Base-by-base conservation (phyloP, 1,140 invertebrate genomes). In the Neodiprion virginianus region DNA sequence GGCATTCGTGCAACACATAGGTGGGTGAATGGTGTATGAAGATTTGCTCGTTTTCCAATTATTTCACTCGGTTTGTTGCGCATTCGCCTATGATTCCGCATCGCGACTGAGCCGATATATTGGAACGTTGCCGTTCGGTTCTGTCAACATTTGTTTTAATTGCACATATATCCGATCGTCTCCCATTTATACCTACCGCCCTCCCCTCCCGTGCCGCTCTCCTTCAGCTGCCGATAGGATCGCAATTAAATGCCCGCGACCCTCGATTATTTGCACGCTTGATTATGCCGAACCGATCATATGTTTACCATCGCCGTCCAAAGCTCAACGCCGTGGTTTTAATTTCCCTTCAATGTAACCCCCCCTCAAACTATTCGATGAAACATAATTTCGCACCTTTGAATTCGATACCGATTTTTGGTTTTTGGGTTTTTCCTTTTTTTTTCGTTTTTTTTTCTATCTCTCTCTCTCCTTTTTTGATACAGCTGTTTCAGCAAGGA, bases 61-160 rank as follows among this genome's bases (percentile, higher is more conserved):
- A 61, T 61, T 61, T 61, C 53, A 61, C 53, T 61, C 53, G 53
- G 53, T 61, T 61, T 17, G 53, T 17, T 12, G 11, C 53, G 53
- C 11, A 17, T 14, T 17, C 53, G 53, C 53, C 11, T 40, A 40
- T 40, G 28, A 40, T 40, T 17, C 53, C 53, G 53, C 53, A 61
- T 12, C n/a, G 11, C n/a, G 53, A 61, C 11, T 40, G 5, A 61
- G 53, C 8, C 53, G 53, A 14, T 17, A 61, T 61, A 61, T 61
- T 61, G 53, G n/a, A 61, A 61, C 53, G 53, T 8, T 61, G 53
- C 53, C n/a, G 11, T 8, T 61, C 53, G n/a, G n/a, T 17, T 61
- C 53, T 61, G 53, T 61, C 53, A 61, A 61, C 53, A 61, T 61
- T 61, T 61, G 53, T 61, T 61, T 61, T 61, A 61, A 61, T 61